Evolutionary conservation across 1,140 invertebrate species (phyloP).

Genomic region (Bursaphelenchus mucronatus): DNA sequence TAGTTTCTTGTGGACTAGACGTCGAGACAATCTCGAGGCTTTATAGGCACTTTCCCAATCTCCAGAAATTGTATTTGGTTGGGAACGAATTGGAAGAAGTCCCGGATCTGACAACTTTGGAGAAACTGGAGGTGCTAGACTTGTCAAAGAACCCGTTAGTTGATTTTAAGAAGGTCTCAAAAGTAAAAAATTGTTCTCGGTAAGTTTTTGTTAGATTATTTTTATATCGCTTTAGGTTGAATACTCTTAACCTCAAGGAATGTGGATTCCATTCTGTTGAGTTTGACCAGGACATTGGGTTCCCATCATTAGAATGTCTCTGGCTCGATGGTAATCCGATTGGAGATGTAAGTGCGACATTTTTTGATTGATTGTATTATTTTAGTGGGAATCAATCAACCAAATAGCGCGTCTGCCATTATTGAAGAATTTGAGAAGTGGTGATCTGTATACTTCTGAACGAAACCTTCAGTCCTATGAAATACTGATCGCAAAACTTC

Average conservation of each 20-base stretch:
- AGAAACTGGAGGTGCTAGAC: neutral
- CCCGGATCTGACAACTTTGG: constrained; percentile 1
- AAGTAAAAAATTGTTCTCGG: neutral
- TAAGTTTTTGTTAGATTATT: constrained; percentile 9
- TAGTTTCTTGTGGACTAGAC: constrained; percentile 30
- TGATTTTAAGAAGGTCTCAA: constrained; percentile 10
- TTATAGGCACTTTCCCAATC: constrained; percentile 2
- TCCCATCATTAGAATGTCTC: neutral
- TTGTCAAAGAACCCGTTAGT: constrained; percentile 4
- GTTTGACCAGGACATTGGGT: neutral
- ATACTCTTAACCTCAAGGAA: constrained; percentile 3
- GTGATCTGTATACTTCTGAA: constrained; percentile 32
- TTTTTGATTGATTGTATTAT: neutral
- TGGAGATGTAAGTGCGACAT: constrained; percentile 3
- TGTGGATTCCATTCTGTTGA: neutral
- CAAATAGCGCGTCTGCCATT: constrained; percentile 35
- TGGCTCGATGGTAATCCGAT: constrained; percentile 10
- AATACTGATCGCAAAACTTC: constrained; percentile 41
- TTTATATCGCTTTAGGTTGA: constrained; percentile 11
- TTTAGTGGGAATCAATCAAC: constrained; percentile 43
- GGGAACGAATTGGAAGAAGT: constrained; percentile 35
- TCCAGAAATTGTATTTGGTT: constrained; percentile 31
- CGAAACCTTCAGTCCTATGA: constrained; percentile 37
- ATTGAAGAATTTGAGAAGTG: constrained; percentile 27
- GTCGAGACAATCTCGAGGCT: constrained; percentile 14